Conservation (phyloP, 1,140 invertebrate species). For the Cotesia vestalis region DNA sequence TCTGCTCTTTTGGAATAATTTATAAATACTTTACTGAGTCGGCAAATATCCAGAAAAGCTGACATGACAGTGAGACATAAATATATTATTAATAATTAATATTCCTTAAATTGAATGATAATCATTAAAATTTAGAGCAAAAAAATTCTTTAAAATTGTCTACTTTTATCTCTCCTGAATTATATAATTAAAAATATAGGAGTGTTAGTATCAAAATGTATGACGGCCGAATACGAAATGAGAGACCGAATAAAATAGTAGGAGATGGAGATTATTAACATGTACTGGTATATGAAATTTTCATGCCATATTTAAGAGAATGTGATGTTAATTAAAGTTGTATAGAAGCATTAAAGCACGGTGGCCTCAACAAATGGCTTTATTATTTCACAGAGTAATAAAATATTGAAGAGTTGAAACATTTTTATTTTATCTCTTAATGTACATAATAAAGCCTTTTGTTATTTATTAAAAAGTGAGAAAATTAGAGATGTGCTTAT, state of each 20-base stretch:
- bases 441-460: background rate
- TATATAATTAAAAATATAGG: background rate
- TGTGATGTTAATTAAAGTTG: constrained; percentile 27
- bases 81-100: constrained; percentile 2
- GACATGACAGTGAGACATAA: background rate
- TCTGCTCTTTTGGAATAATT: background rate
- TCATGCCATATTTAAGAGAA: background rate
- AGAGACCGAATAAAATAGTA: too few species aligned
- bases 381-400: constrained; percentile 26
- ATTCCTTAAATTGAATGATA: background rate
- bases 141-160: too few species aligned
- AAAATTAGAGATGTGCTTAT: too few species aligned
- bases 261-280: too few species aligned
- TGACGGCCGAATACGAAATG: background rate
- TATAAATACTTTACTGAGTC: background rate
- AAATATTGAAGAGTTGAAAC: constrained; percentile 13
- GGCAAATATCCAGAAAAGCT: constrained; percentile 1
- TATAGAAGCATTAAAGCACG: constrained; percentile 22
- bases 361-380: constrained; percentile 24
- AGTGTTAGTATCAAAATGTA: background rate
- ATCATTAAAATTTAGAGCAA: background rate
- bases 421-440: constrained; percentile 6
- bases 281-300: constrained; percentile 28
- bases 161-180: background rate
- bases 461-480: background rate